phyloP scores from a whole-genome alignment of 2,888 invertebrate species.

The Mimumesa dahlbomi region DNA sequence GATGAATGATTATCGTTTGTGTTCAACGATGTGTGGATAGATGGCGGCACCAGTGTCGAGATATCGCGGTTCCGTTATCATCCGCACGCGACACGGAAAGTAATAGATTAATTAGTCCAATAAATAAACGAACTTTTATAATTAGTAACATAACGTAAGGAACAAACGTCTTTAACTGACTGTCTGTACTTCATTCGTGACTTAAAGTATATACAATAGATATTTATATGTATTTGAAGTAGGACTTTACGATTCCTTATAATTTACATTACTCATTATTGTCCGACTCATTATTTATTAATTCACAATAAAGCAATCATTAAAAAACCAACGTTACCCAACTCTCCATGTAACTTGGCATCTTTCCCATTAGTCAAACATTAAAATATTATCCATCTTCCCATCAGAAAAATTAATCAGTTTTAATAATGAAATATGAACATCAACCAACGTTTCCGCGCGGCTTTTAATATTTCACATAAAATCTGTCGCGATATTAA shows the following conservation, averaged over 20 bases:
- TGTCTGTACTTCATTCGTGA: background rate
- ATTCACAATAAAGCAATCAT: conserved; percentile 31
- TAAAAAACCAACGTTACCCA: background rate
- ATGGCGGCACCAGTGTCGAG: conserved; percentile 34
- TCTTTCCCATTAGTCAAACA: too few relatives aligned
- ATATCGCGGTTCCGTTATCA: too few relatives aligned
- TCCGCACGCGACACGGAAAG: background rate
- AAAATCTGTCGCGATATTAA: too few relatives aligned
- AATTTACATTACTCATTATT: conserved; percentile 4
- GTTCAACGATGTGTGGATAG: conserved; percentile 19
- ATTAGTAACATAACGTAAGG: background rate
- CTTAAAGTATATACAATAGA: too few relatives aligned
- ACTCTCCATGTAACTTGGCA: too few relatives aligned
- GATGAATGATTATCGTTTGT: conserved; percentile 9
- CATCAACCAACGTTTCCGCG: too few relatives aligned
- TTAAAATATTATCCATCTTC: too few relatives aligned
- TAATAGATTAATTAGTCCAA: conserved; percentile 23
- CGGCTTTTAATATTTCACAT: too few relatives aligned
- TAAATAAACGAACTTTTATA: background rate
- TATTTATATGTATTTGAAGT: too few relatives aligned
- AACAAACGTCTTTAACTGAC: background rate
- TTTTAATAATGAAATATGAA: too few relatives aligned
- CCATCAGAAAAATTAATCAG: too few relatives aligned
- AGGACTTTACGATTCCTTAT: background rate
- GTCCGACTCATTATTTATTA: conserved; percentile 1